Conservation (phyloP, 64 coral and sea anemone genomes). For the Acropora yongei region DNA sequence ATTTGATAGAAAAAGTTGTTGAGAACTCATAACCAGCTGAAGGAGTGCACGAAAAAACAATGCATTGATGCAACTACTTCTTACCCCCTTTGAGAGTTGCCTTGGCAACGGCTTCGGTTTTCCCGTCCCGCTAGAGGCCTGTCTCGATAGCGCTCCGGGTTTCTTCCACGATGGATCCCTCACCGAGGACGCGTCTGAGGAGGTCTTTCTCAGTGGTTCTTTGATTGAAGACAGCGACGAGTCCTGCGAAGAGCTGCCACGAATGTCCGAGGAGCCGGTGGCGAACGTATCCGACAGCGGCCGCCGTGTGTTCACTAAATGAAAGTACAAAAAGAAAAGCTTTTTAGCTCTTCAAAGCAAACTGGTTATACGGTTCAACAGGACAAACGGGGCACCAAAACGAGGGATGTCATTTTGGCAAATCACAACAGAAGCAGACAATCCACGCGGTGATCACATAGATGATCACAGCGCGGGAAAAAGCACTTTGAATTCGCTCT, state of each 20-base stretch:
- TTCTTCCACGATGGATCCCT: slow-evolving; percentile 45
- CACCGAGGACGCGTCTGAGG: slow-evolving; percentile 8
- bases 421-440: too few relatives aligned
- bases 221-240: neutral
- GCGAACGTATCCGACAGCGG: slow-evolving; percentile 40
- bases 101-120: slow-evolving; percentile 35
- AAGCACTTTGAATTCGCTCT: too few relatives aligned
- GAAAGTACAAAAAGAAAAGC: neutral
- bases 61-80: neutral
- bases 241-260: slow-evolving; percentile 14
- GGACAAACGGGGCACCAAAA: too few relatives aligned
- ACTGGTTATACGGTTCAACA: too few relatives aligned
- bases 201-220: slow-evolving; percentile 51
- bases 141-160: slow-evolving; percentile 25
- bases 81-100: slow-evolving; percentile 62
- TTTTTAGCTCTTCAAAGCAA: neutral
- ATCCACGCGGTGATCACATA: too few relatives aligned
- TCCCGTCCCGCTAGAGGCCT: neutral
- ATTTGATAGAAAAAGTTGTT: too few relatives aligned
- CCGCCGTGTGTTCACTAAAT: slow-evolving; percentile 28
- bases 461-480: too few relatives aligned
- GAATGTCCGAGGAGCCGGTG: neutral
- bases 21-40: too few relatives aligned
- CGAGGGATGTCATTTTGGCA: too few relatives aligned
- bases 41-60: too few relatives aligned